phyloP scores from a whole-genome alignment of 2,888 invertebrate species.

The Limnephilus rhombicus region DNA sequence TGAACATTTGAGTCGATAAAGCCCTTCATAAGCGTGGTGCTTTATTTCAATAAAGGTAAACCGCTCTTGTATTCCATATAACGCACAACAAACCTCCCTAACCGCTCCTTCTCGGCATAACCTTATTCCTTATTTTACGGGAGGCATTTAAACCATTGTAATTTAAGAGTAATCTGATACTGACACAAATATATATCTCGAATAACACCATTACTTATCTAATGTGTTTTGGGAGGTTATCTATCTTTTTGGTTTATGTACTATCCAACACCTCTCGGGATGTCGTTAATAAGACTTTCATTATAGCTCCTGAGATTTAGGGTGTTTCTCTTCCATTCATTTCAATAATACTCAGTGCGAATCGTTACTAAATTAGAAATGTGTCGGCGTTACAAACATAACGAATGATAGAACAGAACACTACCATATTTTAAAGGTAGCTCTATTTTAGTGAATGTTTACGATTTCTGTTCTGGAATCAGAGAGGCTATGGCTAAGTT shows the following conservation, averaged over 20 bases:
- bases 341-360: background rate
- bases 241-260: background rate
- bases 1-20: background rate
- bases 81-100: background rate
- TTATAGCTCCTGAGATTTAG: background rate
- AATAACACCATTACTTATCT: conserved; percentile 1
- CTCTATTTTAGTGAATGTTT: background rate
- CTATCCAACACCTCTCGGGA: background rate
- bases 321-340: background rate
- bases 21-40: background rate
- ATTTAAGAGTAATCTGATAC: conserved; percentile 1
- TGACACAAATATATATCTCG: conserved; percentile 1
- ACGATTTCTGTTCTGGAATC: background rate
- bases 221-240: background rate
- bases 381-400: background rate
- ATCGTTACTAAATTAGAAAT: background rate
- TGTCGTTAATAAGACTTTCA: background rate
- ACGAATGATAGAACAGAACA: background rate
- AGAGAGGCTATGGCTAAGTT: background rate
- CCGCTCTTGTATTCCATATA: background rate
- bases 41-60: conserved; percentile 1
- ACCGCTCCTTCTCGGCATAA: background rate
- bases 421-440: background rate
- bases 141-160: background rate
- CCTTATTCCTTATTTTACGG: background rate